Evolutionary conservation across 2,888 invertebrate species (phyloP), one percentile per base, ranked within the genome.

Genomic region (Leptinotarsa juncta): DNA sequence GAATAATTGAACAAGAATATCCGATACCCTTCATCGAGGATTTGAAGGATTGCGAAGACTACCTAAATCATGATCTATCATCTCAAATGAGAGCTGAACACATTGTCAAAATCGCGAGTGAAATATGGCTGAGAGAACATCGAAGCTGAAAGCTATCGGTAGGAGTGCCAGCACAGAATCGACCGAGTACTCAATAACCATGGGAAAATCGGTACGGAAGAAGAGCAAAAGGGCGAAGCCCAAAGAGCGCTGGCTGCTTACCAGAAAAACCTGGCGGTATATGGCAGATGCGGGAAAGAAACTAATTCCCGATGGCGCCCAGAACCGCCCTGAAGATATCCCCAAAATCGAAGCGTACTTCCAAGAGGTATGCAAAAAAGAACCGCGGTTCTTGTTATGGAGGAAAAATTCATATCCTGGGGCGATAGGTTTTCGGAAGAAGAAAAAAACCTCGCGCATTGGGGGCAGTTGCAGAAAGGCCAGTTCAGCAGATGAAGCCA

Each of bases 261-360:
- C 96, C 65, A 90, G 96, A 75, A 96, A 96, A 89, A 96, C 96
- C 67, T 96, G 96, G 96, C 91, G 95, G 82, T 96, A 96, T 88
- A 96, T 96, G 96, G 92, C 95, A n/a, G 96, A 96, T 82, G 95
- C 96, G 49, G 96, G 96, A 65, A 92, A 95, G 75, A 94, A 94
- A 84, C 90, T 96, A 69, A 93, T 96, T 73, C 96, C 96, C n/a
- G 96, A 96, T 69, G 94, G 94, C 23, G 90, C 91, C 4, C 91
- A 92, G 84, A 94, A 94, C 86, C 90, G 93, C 4, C 87, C 90
- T 1, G 95, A 96, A 84, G 95, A 95, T 84, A 90, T 96, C 75
- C 93, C 94, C 3, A 93, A 93, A 80, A 93, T 96, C 81, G 96
- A 96, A 85, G 93, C 94, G 32, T 94, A 95, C 86, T 96, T 96